Percentiles rank a stretch among this genome's conserved stretches.
Evolutionary conservation across 2,888 invertebrate species (phyloP).

Genomic region (Smittia aterrima): DNA sequence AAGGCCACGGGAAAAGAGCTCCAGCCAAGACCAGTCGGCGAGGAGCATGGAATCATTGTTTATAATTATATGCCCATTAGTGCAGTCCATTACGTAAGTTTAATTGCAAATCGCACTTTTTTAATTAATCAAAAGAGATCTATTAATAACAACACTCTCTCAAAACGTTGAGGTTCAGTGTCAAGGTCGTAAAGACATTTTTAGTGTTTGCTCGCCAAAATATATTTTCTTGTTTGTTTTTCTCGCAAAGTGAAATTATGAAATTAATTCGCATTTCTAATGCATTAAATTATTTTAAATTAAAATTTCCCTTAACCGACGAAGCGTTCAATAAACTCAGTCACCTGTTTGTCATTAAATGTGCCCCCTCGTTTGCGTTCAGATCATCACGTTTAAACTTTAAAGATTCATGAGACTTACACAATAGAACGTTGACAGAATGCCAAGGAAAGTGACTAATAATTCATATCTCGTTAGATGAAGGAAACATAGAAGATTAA

Average conservation of each 20-base stretch:
- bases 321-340: too few relatives aligned
- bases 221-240: not conserved
- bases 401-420: not conserved
- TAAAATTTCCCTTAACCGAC: too few relatives aligned
- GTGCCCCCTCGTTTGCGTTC: not conserved
- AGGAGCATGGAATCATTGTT: slow-evolving; percentile 78
- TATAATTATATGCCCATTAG: slow-evolving; percentile 83
- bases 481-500: too few relatives aligned
- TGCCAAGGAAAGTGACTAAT: too few relatives aligned
- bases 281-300: too few relatives aligned
- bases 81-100: slow-evolving; percentile 82
- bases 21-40: slow-evolving; percentile 80
- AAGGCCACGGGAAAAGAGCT: slow-evolving; percentile 73
- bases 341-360: not conserved
- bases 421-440: too few relatives aligned
- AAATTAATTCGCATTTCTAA: too few relatives aligned
- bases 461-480: too few relatives aligned
- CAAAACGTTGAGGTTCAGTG: slow-evolving; percentile 13
- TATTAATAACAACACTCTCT: not conserved
- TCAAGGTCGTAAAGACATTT: slow-evolving; percentile 6
- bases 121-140: not conserved
- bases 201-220: not conserved
- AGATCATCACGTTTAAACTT: not conserved
- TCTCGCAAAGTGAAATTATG: too few relatives aligned
- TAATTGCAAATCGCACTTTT: too few relatives aligned